Evolutionary conservation across 2,797 vertebrate species (phyloP).

Genomic region (Eremophila alpestris): DNA sequence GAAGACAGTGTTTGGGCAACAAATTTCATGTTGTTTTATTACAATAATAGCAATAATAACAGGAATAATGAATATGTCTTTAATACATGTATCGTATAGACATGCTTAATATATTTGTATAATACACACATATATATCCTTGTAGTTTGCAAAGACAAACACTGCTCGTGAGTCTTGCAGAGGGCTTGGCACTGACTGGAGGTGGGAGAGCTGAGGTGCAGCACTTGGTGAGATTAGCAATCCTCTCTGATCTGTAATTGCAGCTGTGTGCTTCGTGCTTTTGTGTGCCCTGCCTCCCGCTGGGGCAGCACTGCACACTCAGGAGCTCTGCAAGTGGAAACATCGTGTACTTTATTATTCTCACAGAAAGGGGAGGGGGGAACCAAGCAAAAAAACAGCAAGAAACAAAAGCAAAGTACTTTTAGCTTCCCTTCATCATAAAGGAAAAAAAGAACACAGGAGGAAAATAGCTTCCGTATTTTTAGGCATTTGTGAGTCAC

Average conservation of each 20-base stretch:
- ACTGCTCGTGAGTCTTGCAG: not conserved
- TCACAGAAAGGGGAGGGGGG: not conserved
- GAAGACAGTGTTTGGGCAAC: not conserved
- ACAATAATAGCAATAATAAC: not conserved
- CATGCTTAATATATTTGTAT: not conserved
- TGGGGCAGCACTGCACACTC: not conserved
- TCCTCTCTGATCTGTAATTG: not conserved
- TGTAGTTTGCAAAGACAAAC: not conserved
- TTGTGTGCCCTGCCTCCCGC: not conserved
- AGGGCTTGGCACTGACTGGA: not conserved
- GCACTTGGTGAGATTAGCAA: not conserved
- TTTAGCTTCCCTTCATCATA: not conserved
- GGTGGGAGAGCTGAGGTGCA: not conserved
- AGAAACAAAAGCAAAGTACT: slow-evolving; percentile 30
- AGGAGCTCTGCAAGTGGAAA: not conserved
- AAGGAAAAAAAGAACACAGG: not conserved
- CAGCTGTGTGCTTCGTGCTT: not conserved
- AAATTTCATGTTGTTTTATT: not conserved
- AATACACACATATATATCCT: not conserved
- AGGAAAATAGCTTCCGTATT: slow-evolving; percentile 33
- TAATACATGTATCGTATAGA: not conserved
- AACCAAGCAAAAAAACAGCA: not conserved
- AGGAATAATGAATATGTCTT: not conserved
- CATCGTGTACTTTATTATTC: not conserved
- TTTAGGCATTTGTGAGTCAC: slow-evolving; percentile 39